Percentiles rank a stretch among this genome's conserved stretches.
Conservation (phyloP, 2,797 vertebrate species). For the Trichosurus vulpecula region DNA sequence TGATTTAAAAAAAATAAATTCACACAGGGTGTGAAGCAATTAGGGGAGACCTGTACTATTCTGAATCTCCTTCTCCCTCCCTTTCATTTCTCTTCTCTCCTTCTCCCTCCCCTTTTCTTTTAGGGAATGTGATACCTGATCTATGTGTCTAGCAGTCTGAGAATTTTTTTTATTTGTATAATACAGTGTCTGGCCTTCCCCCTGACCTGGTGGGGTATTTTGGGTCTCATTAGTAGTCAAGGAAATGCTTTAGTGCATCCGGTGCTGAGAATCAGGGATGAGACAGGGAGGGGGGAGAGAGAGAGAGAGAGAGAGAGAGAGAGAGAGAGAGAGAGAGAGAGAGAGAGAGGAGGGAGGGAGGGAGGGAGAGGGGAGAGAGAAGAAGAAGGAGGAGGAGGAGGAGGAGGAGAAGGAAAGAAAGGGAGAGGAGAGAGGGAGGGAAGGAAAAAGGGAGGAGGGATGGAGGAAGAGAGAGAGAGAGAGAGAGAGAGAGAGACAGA, state of each 20-base stretch:
- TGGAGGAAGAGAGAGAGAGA: constrained; percentile 43
- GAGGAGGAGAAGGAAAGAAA: constrained; percentile 28
- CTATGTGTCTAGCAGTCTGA: constrained; percentile 63
- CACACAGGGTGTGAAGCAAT: constrained; percentile 51
- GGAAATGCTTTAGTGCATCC: constrained; percentile 65
- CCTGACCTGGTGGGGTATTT: constrained; percentile 74
- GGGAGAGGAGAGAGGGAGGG: constrained; percentile 11
- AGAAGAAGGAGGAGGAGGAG: constrained; percentile 18
- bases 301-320: not conserved
- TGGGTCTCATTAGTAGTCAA: constrained; percentile 76
- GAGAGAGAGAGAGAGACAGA: not conserved
- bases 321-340: too few relatives aligned
- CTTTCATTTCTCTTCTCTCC: not conserved
- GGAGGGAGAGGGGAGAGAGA: constrained; percentile 17
- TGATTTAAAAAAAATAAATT: constrained; percentile 21
- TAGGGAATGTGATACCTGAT: constrained; percentile 69
- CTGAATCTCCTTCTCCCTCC: not conserved
- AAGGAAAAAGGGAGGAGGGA: constrained; percentile 20
- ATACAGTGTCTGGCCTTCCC: constrained; percentile 69
- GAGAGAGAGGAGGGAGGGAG: constrained; percentile 31
- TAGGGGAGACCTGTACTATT: constrained; percentile 32
- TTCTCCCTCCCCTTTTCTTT: not conserved
- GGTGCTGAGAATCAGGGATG: constrained; percentile 56
- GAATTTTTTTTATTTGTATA: constrained; percentile 58
- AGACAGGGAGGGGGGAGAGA: constrained; percentile 38